Evolutionary conservation across 2,113 vertebrate species (phyloP).

Genomic region (Geococcyx californianus): DNA sequence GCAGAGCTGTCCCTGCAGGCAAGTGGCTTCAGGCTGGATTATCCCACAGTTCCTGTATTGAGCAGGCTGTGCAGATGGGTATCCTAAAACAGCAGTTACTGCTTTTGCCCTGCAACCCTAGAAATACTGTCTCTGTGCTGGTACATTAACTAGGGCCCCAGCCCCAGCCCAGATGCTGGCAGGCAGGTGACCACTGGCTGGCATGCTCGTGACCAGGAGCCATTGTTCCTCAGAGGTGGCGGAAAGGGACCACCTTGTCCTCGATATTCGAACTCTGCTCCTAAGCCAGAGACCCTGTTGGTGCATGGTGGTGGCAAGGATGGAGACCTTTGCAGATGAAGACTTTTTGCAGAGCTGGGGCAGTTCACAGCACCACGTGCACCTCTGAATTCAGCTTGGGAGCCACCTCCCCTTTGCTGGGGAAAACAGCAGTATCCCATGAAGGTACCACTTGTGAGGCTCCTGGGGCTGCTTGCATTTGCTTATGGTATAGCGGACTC

Average conservation of each 20-base stretch:
- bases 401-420: rapidly evolving
- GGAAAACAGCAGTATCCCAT: neutral
- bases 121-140: neutral
- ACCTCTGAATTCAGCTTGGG: neutral
- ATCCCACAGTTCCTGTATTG: neutral
- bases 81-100: neutral
- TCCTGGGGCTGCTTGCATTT: rapidly evolving
- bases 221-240: neutral
- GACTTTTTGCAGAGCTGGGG: neutral
- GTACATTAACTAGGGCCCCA: too few species aligned
- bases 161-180: neutral
- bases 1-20: neutral
- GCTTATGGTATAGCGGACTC: neutral
- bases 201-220: rapidly evolving
- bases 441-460: rapidly evolving
- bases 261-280: neutral
- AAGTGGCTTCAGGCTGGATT: neutral
- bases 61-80: neutral
- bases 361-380: rapidly evolving
- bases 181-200: neutral
- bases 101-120: neutral
- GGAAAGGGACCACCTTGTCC: neutral
- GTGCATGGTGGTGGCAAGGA: neutral
- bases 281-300: neutral
- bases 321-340: neutral